These are phyloP conservation scores for Rhorus exstirpatorius DNA, from an alignment of 2,888 invertebrate genomes.

Conservation along the genomic window DNA sequence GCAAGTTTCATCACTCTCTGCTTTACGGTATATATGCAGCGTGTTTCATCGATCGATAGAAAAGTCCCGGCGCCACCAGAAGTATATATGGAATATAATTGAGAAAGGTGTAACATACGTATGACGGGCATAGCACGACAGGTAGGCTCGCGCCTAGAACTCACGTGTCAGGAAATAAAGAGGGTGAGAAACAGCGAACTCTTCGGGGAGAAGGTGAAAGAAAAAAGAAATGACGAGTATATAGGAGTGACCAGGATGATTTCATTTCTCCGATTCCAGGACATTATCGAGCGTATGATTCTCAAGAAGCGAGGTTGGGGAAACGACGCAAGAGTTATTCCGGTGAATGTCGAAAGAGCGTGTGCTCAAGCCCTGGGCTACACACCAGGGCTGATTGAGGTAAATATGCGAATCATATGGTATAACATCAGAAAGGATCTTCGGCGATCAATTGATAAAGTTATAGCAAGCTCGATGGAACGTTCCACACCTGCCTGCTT, in stretches of 20 bases:
- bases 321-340: constrained; percentile 62
- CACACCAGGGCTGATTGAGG: background rate
- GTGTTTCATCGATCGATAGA: constrained; percentile 17
- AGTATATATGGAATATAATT: background rate
- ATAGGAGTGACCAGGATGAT: constrained; percentile 64
- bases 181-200: constrained; percentile 11
- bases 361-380: constrained; percentile 16
- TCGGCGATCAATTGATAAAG: background rate
- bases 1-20: background rate
- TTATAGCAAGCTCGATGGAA: background rate
- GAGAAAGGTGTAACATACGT: constrained; percentile 13
- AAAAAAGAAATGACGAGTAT: background rate
- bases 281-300: constrained; percentile 71
- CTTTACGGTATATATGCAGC: background rate
- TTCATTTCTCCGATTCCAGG: constrained; percentile 71
- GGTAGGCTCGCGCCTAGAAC: background rate
- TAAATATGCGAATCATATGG: background rate
- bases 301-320: constrained; percentile 49
- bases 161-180: background rate
- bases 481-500: background rate
- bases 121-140: constrained; percentile 4
- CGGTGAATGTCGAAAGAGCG: constrained; percentile 34
- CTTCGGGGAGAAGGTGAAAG: background rate
- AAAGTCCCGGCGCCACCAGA: constrained; percentile 5
- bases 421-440: background rate